Evolutionary conservation across 2,113 vertebrate species (phyloP), one percentile per base, ranked within the genome.

Genomic region (Syngnathus typhle): DNA sequence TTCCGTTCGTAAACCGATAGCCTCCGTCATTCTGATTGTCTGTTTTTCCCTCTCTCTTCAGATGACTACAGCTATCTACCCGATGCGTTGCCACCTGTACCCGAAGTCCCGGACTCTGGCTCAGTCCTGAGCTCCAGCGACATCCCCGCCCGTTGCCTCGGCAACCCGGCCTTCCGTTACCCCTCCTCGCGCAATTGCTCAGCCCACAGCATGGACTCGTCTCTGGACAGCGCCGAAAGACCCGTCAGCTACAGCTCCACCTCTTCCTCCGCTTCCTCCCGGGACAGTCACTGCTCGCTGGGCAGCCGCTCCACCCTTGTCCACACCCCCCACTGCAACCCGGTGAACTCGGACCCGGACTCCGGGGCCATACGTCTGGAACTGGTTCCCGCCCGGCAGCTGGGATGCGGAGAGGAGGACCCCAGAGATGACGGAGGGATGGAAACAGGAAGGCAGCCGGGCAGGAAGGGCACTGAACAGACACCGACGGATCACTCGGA

Each of bases 241-340:
- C 97, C 97, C 0, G 88, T 97, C 82, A 99, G 97, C 92, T 99
- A 98, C 68, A 94, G 94, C 84, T 99, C 97, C 83, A 99, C 96
- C 4, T 98, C 97, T 0, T 99, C 97, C 39, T 98, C 97, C 0
- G 91, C 95, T 65, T 99, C 97, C 39, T 98, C 97, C 69, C 84
- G 95, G 70, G 97, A 99, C 87, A 99, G 97, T 76, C 96, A 94
- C 76, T 95, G 96, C 70, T 99, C 97, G 23, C 92, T 98, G 49
- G 94, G 94, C 75, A 95, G 96, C 83, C 92, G 95, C 72, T 93
- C 90, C 82, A 94, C 94, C 39, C 89, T 96, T 19, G 93, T 91
- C 64, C 91, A 95, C 3, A 85, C 91, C 71, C 93, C 91, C 47
- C 94, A 94, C 80, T 76, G 93, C 70, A 91, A 92, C 79, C 89